Base-by-base conservation (phyloP, 1,140 invertebrate genomes). In the Tenebrio molitor region DNA sequence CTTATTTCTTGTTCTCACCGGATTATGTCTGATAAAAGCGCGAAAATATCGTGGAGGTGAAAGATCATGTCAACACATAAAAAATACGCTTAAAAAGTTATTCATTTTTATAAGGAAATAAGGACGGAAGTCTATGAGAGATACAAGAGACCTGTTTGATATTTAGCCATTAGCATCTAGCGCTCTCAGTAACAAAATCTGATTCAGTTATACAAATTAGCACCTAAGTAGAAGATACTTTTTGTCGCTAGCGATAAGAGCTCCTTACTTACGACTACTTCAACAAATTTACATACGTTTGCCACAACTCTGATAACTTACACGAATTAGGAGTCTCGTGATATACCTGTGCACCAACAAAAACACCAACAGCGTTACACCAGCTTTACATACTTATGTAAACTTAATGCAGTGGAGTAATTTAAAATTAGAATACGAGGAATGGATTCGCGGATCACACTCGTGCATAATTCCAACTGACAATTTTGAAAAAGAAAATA, bases 231-330 rank as follows among this genome's bases (percentile, higher is more conserved):
- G 7, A 58, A n/a, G 12, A 25, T 14, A 29, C 50, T 58, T 58
- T 29, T 58, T 58, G 50, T 58, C 50, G 14, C 21, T 15, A 29
- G 23, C 23, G 50, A 58, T 58, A 58, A 58, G 21, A 58, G 50
- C 50, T 25, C 12, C 50, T 29, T 58, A 58, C 23, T 58, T 58
- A 58, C 50, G 50, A 29, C 50, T 58, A 12, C 50, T 58, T 15
- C 23, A 58, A 58, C 23, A 29, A 58, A 58, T 58, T 58, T 58
- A 58, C 50, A 58, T 58, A 29, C 50, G 50, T 58, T 58, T 58
- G 50, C 50, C 50, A 58, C 50, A 58, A 58, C 50, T 58, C 50
- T 29, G 21, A 58, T 58, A 58, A 58, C 21, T 58, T 58, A 58
- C 21, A 58, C 50, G 50, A 58, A 58, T 58, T 58, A 58, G 44